phyloP scores from a whole-genome alignment of 2,113 vertebrate genomes.

The Scomber scombrus region DNA sequence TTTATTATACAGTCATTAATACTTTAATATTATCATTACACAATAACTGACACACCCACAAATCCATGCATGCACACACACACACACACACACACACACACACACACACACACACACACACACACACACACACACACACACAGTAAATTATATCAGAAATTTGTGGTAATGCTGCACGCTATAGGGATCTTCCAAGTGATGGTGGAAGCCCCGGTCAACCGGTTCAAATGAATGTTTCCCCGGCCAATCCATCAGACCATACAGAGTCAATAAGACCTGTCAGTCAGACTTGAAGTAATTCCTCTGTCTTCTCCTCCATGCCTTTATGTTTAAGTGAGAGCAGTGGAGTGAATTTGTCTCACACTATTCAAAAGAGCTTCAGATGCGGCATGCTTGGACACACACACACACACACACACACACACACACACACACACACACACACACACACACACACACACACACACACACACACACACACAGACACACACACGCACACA shows the following conservation, averaged over 20 bases:
- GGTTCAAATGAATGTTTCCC: slow-evolving; percentile 48
- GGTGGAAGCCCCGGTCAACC: slow-evolving; percentile 29
- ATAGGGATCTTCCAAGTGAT: slow-evolving; percentile 50
- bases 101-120: not conserved
- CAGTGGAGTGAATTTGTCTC: slow-evolving; percentile 39
- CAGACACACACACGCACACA: not conserved
- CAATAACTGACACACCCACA: not conserved
- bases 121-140: not conserved
- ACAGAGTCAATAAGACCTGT: slow-evolving; percentile 51
- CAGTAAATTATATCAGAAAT: slow-evolving; percentile 5
- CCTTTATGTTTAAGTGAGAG: slow-evolving; percentile 46
- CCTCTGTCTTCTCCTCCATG: slow-evolving; percentile 39
- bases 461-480: slow-evolving; percentile 7
- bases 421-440: slow-evolving; percentile 19
- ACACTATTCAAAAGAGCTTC: slow-evolving; percentile 45
- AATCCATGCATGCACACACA: not conserved
- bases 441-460: slow-evolving; percentile 1
- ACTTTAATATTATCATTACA: not conserved
- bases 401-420: slow-evolving; percentile 11
- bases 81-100: not conserved
- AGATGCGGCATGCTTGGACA: slow-evolving; percentile 32
- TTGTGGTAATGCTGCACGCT: not conserved
- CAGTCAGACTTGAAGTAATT: slow-evolving; percentile 54
- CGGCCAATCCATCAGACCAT: slow-evolving; percentile 20
- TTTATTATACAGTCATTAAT: not conserved